Base-by-base conservation (phyloP, 2,797 vertebrate genomes). In the Danio tinwini region DNA sequence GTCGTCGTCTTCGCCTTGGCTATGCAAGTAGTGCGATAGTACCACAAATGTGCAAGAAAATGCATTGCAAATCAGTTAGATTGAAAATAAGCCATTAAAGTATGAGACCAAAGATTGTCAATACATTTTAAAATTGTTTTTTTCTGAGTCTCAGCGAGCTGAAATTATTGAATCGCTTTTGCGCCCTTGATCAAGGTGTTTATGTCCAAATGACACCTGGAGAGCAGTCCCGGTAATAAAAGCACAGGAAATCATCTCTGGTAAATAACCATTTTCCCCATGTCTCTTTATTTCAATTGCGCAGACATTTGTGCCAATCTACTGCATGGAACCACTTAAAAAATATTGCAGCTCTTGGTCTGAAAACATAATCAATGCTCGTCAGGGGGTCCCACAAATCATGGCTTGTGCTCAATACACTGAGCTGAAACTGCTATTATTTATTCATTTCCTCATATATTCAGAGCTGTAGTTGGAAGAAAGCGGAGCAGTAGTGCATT, bases 381-480 rank as follows among this genome's bases (percentile, higher is more conserved):
- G 4, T 68, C 74, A 71, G 73, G 77, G 50, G 74, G 53, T 70
- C 55, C 65, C 5, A 63, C 61, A 52, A 77, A 78, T 78, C 78
- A 82, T 65, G 56, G 29, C 11, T 37, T 21, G 68, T 52, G 47
- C 52, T 49, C 79, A 71, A 50, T 50, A 67, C 67, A 47, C 45
- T 42, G 29, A 65, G 19, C 29, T 52, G 40, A 56, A 47, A 56
- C 65, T 59, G 19, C 76, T 81, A 62, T 75, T 83, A 74, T 69
- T 74, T 81, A 83, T 86, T 86, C 50, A 70, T 78, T 73, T 78
- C 49, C 55, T 81, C 64, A 81, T 81, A 79, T 81, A 81, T 83
- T 83, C 74, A 76, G 59, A 37, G 39, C 65, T 75, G 56, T 16
- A 53, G 76, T 75, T 37, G 50, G n/a, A 72, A 73, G 59, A 12